Conservation (phyloP, 2,888 invertebrate genomes). For the Rotaria sp. region DNA sequence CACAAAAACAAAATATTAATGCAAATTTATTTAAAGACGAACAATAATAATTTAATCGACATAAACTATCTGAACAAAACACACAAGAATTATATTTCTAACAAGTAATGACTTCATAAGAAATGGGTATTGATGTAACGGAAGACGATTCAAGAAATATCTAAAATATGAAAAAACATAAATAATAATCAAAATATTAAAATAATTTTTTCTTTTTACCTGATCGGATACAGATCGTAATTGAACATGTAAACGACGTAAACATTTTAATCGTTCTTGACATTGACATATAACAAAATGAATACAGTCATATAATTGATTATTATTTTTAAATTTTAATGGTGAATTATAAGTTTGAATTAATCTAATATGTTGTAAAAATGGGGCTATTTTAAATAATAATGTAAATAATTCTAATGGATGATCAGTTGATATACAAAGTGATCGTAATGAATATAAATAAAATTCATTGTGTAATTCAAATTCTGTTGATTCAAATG, state of each 20-base stretch:
- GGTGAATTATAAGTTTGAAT: constrained; percentile 17
- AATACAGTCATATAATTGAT: not conserved
- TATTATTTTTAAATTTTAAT: not conserved
- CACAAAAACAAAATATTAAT: not conserved
- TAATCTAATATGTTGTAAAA: constrained; percentile 9
- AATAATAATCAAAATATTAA: not conserved
- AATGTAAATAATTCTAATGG: not conserved
- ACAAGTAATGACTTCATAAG: not conserved
- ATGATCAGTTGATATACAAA: not conserved
- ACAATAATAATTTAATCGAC: not conserved
- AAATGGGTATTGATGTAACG: not conserved
- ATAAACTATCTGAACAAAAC: not conserved
- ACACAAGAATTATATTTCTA: not conserved
- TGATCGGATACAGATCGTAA: not conserved
- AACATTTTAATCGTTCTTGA: not conserved
- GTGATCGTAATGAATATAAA: not conserved
- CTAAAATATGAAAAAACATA: not conserved
- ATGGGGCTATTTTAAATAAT: not conserved
- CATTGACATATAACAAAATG: not conserved
- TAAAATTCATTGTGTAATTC: not conserved
- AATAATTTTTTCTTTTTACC: not conserved
- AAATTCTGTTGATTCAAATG: not conserved
- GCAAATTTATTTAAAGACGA: not conserved
- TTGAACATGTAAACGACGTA: not conserved
- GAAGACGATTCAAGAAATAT: constrained; percentile 8